A percentile compares a stretch with the other conserved stretches of the same genome.
These are phyloP conservation scores for Labrus mixtus DNA, from an alignment of 2,113 vertebrate genomes.

Conservation along the genomic window DNA sequence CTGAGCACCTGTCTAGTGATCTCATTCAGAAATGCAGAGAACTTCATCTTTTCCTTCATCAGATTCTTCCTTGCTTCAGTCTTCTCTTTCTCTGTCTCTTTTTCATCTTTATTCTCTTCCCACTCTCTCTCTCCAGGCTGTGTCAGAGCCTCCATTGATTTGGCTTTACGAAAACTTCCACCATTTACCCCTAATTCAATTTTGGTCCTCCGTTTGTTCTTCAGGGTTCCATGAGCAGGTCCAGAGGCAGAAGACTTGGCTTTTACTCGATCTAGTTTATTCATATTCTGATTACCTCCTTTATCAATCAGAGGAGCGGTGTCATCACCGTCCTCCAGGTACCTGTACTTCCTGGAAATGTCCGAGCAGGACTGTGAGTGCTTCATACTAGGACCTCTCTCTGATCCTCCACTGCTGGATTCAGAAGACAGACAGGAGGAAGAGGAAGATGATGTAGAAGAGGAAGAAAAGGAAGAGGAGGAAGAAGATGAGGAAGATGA, in stretches of 20 bases:
- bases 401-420: slow-evolving; percentile 63
- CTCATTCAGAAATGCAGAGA: slow-evolving; percentile 88
- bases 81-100: slow-evolving; percentile 63
- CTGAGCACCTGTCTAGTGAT: slow-evolving; percentile 88
- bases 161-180: slow-evolving; percentile 80
- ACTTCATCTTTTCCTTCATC: slow-evolving; percentile 84
- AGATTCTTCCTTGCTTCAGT: slow-evolving; percentile 72
- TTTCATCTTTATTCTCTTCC: slow-evolving; percentile 55
- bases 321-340: slow-evolving; percentile 73
- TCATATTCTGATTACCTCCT: slow-evolving; percentile 36
- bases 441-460: slow-evolving; percentile 43
- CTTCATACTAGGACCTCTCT: slow-evolving; percentile 31
- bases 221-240: slow-evolving; percentile 48
- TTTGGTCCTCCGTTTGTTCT: slow-evolving; percentile 42
- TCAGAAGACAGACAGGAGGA: slow-evolving; percentile 76
- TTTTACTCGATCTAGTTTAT: slow-evolving; percentile 50
- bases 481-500: slow-evolving; percentile 51
- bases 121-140: slow-evolving; percentile 35
- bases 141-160: slow-evolving; percentile 84
- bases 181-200: slow-evolving; percentile 22
- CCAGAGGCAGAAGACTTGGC: slow-evolving; percentile 8
- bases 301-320: slow-evolving; percentile 63
- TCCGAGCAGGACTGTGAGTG: slow-evolving; percentile 84
- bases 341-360: slow-evolving; percentile 65
- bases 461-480: slow-evolving; percentile 47